These are phyloP conservation scores for Enteromius paludinosus DNA, from an alignment of 2,797 vertebrate species.

Conservation along the genomic window DNA sequence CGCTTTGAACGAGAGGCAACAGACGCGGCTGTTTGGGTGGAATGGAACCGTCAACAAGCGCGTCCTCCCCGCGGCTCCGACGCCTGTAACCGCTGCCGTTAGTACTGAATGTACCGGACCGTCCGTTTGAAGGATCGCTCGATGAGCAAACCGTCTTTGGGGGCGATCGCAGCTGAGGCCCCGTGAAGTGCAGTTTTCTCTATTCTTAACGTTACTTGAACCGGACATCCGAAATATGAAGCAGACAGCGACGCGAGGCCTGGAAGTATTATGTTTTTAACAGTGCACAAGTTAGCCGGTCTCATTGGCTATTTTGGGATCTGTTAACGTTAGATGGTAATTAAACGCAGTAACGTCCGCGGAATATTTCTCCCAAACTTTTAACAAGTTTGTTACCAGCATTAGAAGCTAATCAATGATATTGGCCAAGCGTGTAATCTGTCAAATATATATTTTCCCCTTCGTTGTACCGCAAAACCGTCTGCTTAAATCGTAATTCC, in stretches of 20 bases:
- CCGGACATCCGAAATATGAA: constrained; percentile 62
- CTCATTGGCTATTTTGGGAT: constrained; percentile 7
- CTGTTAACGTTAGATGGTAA: constrained; percentile 31
- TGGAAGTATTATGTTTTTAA: constrained; percentile 14
- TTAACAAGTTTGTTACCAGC: constrained; percentile 33
- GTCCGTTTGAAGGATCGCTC: neutral
- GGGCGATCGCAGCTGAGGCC: constrained; percentile 51
- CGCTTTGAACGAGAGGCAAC: constrained; percentile 74
- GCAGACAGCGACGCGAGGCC: constrained; percentile 25
- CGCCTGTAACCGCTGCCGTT: constrained; percentile 29
- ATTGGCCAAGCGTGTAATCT: neutral
- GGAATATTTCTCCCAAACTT: constrained; percentile 42
- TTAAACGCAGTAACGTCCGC: constrained; percentile 9
- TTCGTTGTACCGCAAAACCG: constrained; percentile 38
- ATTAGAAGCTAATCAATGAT: constrained; percentile 9
- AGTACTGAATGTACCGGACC: constrained; percentile 1
- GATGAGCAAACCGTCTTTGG: constrained; percentile 44
- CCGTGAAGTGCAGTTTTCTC: constrained; percentile 41
- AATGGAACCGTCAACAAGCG: constrained; percentile 68
- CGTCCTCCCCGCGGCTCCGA: constrained; percentile 4
- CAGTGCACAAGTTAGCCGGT: neutral
- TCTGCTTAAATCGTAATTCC: constrained; percentile 48
- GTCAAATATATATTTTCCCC: neutral
- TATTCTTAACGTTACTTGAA: constrained; percentile 5
- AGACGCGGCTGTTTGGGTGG: constrained; percentile 72